Conservation (phyloP, 2,797 vertebrate species). For the Pipistrellus kuhlii region DNA sequence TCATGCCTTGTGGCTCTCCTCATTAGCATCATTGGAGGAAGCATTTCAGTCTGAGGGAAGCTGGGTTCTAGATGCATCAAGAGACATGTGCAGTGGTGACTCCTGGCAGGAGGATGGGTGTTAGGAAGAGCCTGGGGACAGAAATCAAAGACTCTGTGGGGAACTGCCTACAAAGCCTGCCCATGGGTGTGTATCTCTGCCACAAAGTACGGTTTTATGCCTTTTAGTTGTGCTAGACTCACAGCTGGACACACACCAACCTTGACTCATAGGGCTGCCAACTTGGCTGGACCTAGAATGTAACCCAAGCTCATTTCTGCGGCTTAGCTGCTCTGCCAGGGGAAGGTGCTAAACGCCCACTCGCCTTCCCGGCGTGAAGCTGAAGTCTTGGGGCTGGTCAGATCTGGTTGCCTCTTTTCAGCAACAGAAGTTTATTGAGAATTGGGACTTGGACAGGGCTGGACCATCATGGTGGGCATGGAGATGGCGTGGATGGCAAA, state of each 20-base stretch:
- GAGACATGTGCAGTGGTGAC: not conserved
- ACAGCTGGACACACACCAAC: not conserved
- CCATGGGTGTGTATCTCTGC: accelerated
- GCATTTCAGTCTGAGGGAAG: not conserved
- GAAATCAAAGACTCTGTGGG: accelerated
- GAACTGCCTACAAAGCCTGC: accelerated
- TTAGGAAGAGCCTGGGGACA: not conserved
- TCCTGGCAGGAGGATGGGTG: not conserved
- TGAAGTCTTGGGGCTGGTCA: not conserved
- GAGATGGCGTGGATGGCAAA: not conserved
- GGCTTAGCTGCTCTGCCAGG: conserved; percentile 58
- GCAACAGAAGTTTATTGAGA: not conserved
- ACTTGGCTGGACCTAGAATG: conserved; percentile 65
- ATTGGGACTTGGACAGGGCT: not conserved
- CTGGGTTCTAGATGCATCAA: not conserved
- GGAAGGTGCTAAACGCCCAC: conserved; percentile 56
- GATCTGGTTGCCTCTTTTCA: conserved; percentile 43
- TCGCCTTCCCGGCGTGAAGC: not conserved
- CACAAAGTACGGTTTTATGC: not conserved
- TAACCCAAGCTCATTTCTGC: conserved; percentile 65
- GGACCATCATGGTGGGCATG: not conserved
- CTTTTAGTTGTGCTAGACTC: not conserved
- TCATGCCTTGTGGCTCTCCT: accelerated
- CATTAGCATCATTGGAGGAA: not conserved
- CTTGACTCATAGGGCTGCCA: conserved; percentile 56